Evolutionary conservation across 2,797 vertebrate species (phyloP).

Genomic region (Lemur catta): DNA sequence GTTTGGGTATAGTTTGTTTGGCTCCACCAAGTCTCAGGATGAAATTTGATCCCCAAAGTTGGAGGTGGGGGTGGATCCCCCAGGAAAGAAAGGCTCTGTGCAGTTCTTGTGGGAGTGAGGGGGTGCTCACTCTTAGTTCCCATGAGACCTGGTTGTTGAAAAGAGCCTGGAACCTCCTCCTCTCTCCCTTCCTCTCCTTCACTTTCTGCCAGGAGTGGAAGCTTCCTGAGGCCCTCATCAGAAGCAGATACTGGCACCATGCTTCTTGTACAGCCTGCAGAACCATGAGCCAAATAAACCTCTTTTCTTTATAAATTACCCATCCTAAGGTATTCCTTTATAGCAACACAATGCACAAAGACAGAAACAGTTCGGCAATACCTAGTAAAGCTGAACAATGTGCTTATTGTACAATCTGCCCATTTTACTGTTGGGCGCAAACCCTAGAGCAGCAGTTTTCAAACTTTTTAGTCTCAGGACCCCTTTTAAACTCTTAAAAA

Average conservation of each 20-base stretch:
- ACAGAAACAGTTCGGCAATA: background rate
- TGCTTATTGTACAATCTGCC: background rate
- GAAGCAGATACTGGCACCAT: background rate
- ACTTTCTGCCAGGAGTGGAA: background rate
- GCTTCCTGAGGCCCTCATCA: background rate
- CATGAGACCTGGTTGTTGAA: background rate
- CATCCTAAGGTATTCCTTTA: background rate
- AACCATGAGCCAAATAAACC: background rate
- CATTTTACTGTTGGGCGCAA: background rate
- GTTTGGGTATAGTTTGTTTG: background rate
- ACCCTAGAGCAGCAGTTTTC: background rate
- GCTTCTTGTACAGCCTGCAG: background rate
- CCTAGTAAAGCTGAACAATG: background rate
- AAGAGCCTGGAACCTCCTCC: background rate
- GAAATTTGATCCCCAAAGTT: background rate
- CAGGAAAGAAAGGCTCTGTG: background rate
- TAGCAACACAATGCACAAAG: background rate
- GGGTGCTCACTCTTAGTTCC: background rate
- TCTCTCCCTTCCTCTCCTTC: background rate
- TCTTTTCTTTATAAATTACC: background rate
- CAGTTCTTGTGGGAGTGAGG: background rate
- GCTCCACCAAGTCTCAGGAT: background rate
- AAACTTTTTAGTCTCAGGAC: background rate
- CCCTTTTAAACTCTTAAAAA: constrained; percentile 20
- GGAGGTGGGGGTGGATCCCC: background rate